Conservation (phyloP, 2,113 vertebrate genomes). For the Suncus etruscus region DNA sequence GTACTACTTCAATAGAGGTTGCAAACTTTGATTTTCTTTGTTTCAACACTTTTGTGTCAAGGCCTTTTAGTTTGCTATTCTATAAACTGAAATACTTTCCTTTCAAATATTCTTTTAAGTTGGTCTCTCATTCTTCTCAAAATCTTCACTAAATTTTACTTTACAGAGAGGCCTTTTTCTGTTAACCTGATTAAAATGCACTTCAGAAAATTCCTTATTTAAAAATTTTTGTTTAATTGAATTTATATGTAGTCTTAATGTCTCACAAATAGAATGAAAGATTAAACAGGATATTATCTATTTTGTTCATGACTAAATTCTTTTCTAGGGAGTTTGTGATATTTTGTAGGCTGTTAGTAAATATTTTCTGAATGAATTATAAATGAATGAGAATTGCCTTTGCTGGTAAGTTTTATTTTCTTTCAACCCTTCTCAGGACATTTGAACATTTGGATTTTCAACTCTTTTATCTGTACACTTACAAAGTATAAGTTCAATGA, state of each 20-base stretch:
- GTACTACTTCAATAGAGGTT: too few relatives aligned
- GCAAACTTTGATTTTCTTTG: too few relatives aligned
- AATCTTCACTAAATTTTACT: not conserved
- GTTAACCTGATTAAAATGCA: not conserved
- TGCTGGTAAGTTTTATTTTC: not conserved
- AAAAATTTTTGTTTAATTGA: not conserved
- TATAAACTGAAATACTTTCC: not conserved
- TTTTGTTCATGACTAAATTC: conserved; percentile 4
- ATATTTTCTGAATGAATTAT: conserved; percentile 3
- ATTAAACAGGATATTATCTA: not conserved
- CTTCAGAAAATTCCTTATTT: not conserved
- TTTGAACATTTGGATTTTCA: conserved; percentile 22
- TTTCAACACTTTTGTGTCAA: not conserved
- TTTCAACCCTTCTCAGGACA: not conserved
- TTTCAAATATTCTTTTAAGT: not conserved
- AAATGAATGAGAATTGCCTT: not conserved
- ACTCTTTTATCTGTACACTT: not conserved
- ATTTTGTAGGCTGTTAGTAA: conserved; percentile 17
- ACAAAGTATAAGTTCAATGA: conserved; percentile 18
- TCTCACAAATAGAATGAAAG: conserved; percentile 17
- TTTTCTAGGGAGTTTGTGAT: not conserved
- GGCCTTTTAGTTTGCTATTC: not conserved
- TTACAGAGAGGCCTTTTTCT: conserved; percentile 26
- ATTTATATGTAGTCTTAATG: conserved; percentile 16
- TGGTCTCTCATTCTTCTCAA: not conserved